Percentiles rank a stretch among this genome's conserved stretches.
These are phyloP conservation scores for Cyprinodon diabolis DNA, from an alignment of 2,797 vertebrate species.

Conservation along the genomic window DNA sequence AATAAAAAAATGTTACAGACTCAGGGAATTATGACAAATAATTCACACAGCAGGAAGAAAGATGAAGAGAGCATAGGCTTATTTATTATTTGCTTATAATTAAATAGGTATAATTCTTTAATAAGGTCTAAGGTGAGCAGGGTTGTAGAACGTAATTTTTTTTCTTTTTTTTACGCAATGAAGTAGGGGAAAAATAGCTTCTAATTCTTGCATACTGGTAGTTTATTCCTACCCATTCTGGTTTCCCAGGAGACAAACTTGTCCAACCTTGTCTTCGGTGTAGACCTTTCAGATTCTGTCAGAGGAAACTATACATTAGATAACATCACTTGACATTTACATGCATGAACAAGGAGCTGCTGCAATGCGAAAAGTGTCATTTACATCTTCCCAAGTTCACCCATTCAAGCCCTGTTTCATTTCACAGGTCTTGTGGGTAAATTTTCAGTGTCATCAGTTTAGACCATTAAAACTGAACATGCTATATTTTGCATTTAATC, in stretches of 20 bases:
- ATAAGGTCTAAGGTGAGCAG: conserved; percentile 37
- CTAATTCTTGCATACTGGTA: conserved; percentile 11
- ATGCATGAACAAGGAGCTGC: conserved; percentile 61
- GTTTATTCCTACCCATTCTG: conserved; percentile 24
- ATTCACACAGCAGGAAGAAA: conserved; percentile 51
- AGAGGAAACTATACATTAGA: conserved; percentile 51
- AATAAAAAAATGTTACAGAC: conserved; percentile 68
- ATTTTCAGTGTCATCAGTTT: conserved; percentile 55
- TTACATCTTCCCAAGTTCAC: conserved; percentile 60
- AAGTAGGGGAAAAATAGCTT: conserved; percentile 15
- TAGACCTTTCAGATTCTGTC: conserved; percentile 51
- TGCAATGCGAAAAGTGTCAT: conserved; percentile 61
- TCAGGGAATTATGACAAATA: conserved; percentile 70
- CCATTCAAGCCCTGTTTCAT: conserved; percentile 50
- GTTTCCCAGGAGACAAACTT: conserved; percentile 21
- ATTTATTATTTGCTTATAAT: conserved; percentile 65
- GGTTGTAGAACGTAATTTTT: conserved; percentile 1
- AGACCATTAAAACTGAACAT: conserved; percentile 46
- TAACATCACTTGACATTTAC: conserved; percentile 79
- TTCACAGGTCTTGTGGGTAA: conserved; percentile 56
- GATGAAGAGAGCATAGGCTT: conserved; percentile 28
- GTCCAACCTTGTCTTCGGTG: conserved; percentile 26
- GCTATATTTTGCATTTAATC: conserved; percentile 55
- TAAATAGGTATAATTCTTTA: conserved; percentile 41
- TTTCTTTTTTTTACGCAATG: conserved; percentile 8